Evolutionary conservation across 2,113 vertebrate genomes (phyloP).

Genomic region (Crotalus helleri): DNA sequence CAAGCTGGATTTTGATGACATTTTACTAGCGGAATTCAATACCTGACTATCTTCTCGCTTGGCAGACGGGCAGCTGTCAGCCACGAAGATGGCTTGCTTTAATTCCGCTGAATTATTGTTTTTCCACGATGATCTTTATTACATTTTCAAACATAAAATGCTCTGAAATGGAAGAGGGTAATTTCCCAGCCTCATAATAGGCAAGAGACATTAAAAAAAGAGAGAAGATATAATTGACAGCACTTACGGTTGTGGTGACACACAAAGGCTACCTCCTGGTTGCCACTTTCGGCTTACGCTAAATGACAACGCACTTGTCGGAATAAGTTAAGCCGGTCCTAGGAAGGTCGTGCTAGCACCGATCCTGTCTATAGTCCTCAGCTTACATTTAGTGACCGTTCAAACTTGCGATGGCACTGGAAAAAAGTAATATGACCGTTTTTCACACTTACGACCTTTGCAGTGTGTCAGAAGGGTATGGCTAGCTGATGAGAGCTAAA

Average conservation of each 20-base stretch:
- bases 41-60: not conserved
- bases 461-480: too few species aligned
- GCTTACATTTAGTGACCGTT: too few species aligned
- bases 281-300: too few species aligned
- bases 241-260: not conserved
- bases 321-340: too few species aligned
- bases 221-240: conserved; percentile 5
- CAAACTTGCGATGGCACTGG: too few species aligned
- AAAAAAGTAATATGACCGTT: too few species aligned
- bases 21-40: not conserved
- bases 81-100: not conserved
- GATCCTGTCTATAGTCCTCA: too few species aligned
- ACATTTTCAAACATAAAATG: conserved; percentile 1
- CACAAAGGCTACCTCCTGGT: too few species aligned
- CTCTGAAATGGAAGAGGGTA: conserved; percentile 35
- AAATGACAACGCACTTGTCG: too few species aligned
- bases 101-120: conserved; percentile 8
- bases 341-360: too few species aligned
- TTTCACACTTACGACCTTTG: too few species aligned
- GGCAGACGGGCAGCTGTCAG: not conserved
- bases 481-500: too few species aligned
- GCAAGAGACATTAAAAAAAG: conserved; percentile 23
- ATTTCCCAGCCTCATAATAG: conserved; percentile 38
- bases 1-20: not conserved
- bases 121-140: conserved; percentile 21